Percentiles rank a stretch among this genome's conserved stretches.
Conservation (phyloP, 2,113 vertebrate genomes). For the Ctenomys sociabilis region DNA sequence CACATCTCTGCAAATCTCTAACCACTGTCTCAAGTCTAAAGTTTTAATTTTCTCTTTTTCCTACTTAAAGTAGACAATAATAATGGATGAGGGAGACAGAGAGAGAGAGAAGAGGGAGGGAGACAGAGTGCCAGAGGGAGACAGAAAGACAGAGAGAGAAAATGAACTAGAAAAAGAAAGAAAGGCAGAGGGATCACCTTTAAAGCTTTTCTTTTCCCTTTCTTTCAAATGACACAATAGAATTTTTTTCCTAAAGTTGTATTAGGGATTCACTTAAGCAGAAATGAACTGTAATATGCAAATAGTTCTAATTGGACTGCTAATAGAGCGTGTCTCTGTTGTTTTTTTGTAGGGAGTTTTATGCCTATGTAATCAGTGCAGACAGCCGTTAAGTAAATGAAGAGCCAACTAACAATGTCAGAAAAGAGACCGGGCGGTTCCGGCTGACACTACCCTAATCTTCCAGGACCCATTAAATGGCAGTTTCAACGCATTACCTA, state of each 20-base stretch:
- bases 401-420: conserved; percentile 99
- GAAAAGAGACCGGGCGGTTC: conserved; percentile 99
- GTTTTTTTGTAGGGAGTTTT: conserved; percentile 96
- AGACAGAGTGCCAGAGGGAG: not conserved
- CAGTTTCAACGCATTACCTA: conserved; percentile 99
- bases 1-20: not conserved
- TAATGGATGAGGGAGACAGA: not conserved
- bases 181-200: conserved; percentile 80
- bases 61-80: not conserved
- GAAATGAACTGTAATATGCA: conserved; percentile 99
- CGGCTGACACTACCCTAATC: conserved; percentile 99
- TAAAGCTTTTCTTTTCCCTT: conserved; percentile 82
- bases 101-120: not conserved
- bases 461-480: conserved; percentile 99
- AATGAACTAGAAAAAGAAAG: not conserved
- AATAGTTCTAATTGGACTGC: conserved; percentile 99
- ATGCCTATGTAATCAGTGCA: conserved; percentile 99
- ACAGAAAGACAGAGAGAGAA: not conserved
- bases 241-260: conserved; percentile 89
- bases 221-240: conserved; percentile 88
- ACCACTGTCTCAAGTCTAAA: not conserved
- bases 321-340: conserved; percentile 99
- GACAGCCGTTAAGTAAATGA: conserved; percentile 99
- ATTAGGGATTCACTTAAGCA: conserved; percentile 95
- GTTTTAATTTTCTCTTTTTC: conserved; percentile 55